These are phyloP conservation scores for Halisarca cf. caerulea DNA, from an alignment of 37 sponge, comb jelly and placozoan species.

Conservation along the genomic window DNA sequence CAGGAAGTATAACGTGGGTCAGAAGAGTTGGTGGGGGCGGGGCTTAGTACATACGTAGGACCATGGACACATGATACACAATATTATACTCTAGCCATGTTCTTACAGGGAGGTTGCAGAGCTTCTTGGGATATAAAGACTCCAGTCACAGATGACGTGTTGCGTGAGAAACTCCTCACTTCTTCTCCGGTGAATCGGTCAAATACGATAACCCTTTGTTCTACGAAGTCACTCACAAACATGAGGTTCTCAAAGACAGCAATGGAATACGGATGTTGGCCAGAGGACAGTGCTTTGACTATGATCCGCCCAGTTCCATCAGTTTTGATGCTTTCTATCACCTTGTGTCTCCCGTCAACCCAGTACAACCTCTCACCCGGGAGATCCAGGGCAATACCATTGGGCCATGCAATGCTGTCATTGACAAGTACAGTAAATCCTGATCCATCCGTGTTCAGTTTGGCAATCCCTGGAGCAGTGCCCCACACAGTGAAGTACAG, in stretches of 20 bases:
- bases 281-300: not conserved
- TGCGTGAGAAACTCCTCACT: not conserved
- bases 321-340: not conserved
- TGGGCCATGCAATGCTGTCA: constrained; percentile 5
- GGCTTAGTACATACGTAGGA: not conserved
- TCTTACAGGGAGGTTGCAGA: not conserved
- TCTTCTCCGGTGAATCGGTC: constrained; percentile 5
- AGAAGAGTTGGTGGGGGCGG: too few species aligned
- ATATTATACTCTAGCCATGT: not conserved
- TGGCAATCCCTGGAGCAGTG: not conserved
- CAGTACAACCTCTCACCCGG: constrained; percentile 8
- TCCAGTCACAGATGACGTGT: not conserved
- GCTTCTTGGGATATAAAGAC: not conserved
- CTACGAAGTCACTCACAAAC: not conserved
- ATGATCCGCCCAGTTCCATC: not conserved
- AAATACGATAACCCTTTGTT: not conserved
- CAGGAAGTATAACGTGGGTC: too few species aligned
- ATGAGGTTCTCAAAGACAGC: constrained; percentile 12
- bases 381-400: constrained; percentile 33
- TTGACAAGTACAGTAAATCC: not conserved
- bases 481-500: constrained; percentile 39
- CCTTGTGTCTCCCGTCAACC: constrained; percentile 23
- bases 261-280: not conserved
- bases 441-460: not conserved
- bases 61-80: too few species aligned